phyloP scores from a whole-genome alignment of 2,888 invertebrate species.

The Hypercompe scribonia region DNA sequence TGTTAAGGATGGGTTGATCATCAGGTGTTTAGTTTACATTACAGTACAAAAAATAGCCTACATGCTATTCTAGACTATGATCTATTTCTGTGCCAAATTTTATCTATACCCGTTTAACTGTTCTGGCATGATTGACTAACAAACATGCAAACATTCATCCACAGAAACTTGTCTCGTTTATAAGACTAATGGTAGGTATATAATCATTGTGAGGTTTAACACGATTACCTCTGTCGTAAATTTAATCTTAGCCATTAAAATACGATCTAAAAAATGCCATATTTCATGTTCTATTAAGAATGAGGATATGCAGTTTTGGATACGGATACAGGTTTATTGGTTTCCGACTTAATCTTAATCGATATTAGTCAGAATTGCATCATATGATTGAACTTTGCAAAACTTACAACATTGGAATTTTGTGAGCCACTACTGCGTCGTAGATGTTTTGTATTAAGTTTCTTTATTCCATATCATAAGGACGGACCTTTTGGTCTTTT shows the following conservation, averaged over 20 bases:
- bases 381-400: no score
- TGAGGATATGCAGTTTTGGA: not conserved
- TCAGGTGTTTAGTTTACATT: not conserved
- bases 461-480: not conserved
- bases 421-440: not conserved
- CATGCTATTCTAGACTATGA: not conserved
- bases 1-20: not conserved
- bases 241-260: not conserved
- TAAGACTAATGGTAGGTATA: not conserved
- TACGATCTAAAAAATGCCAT: no score
- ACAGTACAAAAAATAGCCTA: no score
- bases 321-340: not conserved
- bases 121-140: no score
- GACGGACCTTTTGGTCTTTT: no score
- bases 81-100: not conserved
- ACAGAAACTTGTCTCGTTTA: no score
- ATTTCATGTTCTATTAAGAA: not conserved
- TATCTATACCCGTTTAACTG: not conserved
- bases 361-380: not conserved
- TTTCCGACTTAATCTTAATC: not conserved
- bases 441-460: not conserved
- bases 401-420: no score
- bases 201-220: not conserved
- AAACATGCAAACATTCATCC: not conserved
- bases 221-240: not conserved